A percentile compares a stretch with the other conserved stretches of the same genome.
Conservation (phyloP, 2,113 vertebrate species). For the Gambusia affinis region DNA sequence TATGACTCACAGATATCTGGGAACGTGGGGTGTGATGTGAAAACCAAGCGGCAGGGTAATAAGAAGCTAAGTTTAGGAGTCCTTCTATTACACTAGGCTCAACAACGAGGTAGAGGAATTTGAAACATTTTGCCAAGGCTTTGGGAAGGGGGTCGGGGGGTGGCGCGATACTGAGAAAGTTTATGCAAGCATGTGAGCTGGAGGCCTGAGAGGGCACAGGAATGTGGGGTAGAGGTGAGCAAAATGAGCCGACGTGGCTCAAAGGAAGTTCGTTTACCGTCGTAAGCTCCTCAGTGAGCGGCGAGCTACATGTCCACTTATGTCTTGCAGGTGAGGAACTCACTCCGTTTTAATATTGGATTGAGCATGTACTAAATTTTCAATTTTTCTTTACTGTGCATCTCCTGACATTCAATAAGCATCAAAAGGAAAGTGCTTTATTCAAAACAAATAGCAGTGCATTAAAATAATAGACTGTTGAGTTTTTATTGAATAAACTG, state of each 20-base stretch:
- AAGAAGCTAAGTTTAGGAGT: constrained; percentile 59
- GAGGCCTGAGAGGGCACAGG: constrained; percentile 76
- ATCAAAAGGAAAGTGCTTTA: not conserved
- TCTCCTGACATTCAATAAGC: constrained; percentile 34
- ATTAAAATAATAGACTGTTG: constrained; percentile 4
- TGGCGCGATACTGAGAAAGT: constrained; percentile 65
- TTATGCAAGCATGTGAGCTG: constrained; percentile 77
- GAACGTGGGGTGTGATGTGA: constrained; percentile 57
- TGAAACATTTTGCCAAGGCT: constrained; percentile 75
- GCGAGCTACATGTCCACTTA: constrained; percentile 10
- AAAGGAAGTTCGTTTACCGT: constrained; percentile 60
- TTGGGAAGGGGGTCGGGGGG: constrained; percentile 47
- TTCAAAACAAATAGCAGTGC: constrained; percentile 14
- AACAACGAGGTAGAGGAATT: constrained; percentile 74
- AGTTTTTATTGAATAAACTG: constrained; percentile 26
- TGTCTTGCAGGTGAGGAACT: not conserved
- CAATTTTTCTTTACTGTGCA: constrained; percentile 34
- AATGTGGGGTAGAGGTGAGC: constrained; percentile 73
- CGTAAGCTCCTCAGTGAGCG: constrained; percentile 34
- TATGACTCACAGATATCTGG: constrained; percentile 55
- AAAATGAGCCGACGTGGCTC: constrained; percentile 69
- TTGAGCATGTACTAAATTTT: constrained; percentile 33
- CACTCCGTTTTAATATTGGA: not conserved
- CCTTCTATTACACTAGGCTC: constrained; percentile 51
- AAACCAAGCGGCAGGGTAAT: constrained; percentile 54